phyloP scores from a whole-genome alignment of 2,113 vertebrate genomes.

The Engraulis encrasicolus region DNA sequence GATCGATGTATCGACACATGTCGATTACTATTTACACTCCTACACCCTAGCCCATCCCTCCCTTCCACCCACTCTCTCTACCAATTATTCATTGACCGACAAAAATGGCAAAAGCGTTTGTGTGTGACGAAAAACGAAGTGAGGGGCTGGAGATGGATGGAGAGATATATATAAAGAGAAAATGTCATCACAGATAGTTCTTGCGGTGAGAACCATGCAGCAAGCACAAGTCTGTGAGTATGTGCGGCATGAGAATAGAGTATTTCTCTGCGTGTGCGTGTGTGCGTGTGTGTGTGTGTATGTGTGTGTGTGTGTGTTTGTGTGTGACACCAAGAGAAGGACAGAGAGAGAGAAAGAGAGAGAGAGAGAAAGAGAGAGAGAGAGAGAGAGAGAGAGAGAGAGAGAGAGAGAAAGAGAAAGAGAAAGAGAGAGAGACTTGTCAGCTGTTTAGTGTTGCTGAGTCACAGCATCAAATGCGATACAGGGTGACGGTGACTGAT shows the following conservation, averaged over 20 bases:
- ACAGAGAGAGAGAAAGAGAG: neutral
- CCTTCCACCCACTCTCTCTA: too few species aligned
- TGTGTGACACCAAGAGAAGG: too few species aligned
- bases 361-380: too few species aligned
- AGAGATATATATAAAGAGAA: neutral
- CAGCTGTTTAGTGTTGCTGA: conserved; percentile 11
- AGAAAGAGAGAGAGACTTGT: neutral
- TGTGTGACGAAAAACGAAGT: neutral
- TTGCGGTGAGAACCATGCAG: neutral
- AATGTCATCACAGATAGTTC: neutral
- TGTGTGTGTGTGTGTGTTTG: neutral
- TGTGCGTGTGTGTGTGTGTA: neutral
- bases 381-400: neutral
- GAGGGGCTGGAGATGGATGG: conserved; percentile 19
- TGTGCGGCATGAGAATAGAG: neutral
- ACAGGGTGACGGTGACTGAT: neutral
- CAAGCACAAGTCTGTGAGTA: too few species aligned
- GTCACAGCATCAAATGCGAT: conserved; percentile 10
- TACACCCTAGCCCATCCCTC: too few species aligned
- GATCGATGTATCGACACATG: too few species aligned
- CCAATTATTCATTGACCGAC: too few species aligned
- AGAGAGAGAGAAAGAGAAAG: neutral
- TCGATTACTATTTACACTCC: too few species aligned
- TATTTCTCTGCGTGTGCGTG: neutral
- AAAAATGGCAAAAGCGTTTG: too few species aligned